These are phyloP conservation scores for Bufo bufo DNA, from an alignment of 2,113 vertebrate genomes.

Conservation along the genomic window DNA sequence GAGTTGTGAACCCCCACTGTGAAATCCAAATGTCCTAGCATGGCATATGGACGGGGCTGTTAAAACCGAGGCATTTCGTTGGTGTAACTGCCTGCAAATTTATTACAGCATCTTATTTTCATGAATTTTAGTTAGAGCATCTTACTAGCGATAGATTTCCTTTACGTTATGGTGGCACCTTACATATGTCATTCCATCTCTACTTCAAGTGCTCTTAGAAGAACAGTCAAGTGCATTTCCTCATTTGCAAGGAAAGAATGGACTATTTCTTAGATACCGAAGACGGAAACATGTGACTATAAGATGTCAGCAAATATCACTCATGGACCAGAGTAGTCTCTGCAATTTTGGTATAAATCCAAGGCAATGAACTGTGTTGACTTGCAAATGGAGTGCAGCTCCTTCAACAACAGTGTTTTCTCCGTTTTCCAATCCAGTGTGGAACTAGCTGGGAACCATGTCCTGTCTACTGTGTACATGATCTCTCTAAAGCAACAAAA, in stretches of 20 bases:
- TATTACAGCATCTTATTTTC: too few species aligned
- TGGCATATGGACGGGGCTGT: too few species aligned
- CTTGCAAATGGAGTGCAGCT: not conserved
- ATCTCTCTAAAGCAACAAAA: slow-evolving; percentile 1
- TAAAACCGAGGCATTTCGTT: too few species aligned
- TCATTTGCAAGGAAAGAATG: not conserved
- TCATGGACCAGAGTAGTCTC: not conserved
- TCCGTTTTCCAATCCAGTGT: not conserved
- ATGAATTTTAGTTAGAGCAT: too few species aligned
- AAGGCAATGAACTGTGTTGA: not conserved
- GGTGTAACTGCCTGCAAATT: too few species aligned
- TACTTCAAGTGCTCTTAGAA: not conserved
- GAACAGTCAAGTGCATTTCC: not conserved
- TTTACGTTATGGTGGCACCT: too few species aligned
- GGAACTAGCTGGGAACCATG: not conserved
- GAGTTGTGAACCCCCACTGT: too few species aligned
- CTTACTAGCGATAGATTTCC: too few species aligned
- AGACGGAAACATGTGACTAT: not conserved
- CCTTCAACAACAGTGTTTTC: slow-evolving; percentile 15
- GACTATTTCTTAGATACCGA: not conserved
- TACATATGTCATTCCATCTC: not conserved
- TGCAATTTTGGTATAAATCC: not conserved
- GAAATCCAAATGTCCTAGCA: too few species aligned
- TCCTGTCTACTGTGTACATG: slow-evolving; percentile 10
- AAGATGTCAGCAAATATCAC: slow-evolving; percentile 15